Conservation (phyloP, 2,113 vertebrate genomes). For the Sinocyclocheilus grahami region DNA sequence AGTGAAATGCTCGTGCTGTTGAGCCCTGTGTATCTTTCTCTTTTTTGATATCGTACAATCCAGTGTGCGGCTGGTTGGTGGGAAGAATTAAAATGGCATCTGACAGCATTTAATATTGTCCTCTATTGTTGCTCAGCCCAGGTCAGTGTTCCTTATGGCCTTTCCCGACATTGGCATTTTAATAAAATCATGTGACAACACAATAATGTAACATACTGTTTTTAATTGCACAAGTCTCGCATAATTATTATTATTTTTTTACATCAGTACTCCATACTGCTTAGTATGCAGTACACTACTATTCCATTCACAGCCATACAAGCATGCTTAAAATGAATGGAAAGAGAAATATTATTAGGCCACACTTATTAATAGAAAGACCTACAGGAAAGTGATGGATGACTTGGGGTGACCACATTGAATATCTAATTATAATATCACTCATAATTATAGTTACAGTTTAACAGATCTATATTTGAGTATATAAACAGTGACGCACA, state of each 20-base stretch:
- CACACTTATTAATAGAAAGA: background rate
- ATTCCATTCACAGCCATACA: background rate
- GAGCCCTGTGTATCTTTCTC: too few relatives aligned
- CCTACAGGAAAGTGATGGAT: constrained; percentile 23
- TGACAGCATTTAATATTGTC: too few relatives aligned
- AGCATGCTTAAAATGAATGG: background rate
- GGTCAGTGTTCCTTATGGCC: too few relatives aligned
- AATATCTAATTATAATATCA: constrained; percentile 19
- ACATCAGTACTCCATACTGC: background rate
- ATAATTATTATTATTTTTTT: too few relatives aligned
- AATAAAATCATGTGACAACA: too few relatives aligned
- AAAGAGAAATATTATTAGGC: background rate
- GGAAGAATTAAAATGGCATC: too few relatives aligned
- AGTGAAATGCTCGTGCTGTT: too few relatives aligned
- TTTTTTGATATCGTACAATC: too few relatives aligned
- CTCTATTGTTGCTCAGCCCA: too few relatives aligned
- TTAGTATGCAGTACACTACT: background rate
- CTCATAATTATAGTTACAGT: constrained; percentile 17
- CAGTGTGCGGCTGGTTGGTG: too few relatives aligned
- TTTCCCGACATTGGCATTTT: too few relatives aligned
- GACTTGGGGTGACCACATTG: constrained; percentile 9
- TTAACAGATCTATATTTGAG: constrained; percentile 14
- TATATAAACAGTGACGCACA: background rate
- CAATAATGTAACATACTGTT: too few relatives aligned
- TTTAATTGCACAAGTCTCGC: background rate